These are phyloP conservation scores for Caenorhabditis sp. DNA, from an alignment of 2,888 invertebrate genomes.

Conservation along the genomic window DNA sequence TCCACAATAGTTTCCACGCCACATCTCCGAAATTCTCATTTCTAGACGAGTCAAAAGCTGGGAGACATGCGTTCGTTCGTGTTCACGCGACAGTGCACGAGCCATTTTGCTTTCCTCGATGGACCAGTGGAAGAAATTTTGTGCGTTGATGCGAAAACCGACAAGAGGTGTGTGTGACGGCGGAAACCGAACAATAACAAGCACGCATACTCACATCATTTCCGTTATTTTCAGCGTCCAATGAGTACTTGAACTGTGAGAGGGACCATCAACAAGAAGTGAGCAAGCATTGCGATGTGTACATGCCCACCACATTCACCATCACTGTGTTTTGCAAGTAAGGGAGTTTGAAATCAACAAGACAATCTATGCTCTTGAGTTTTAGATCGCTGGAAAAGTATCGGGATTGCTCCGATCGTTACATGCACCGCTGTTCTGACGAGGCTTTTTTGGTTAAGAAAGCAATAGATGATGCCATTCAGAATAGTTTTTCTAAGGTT, in stretches of 20 bases:
- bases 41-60: conserved; percentile 62
- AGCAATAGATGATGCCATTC: conserved; percentile 56
- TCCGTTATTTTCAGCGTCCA: conserved; percentile 47
- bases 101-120: conserved; percentile 63
- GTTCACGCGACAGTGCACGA: conserved; percentile 59
- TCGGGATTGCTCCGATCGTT: conserved; percentile 51
- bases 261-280: conserved; percentile 64
- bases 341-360: background rate
- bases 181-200: background rate
- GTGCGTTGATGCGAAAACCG: conserved; percentile 66
- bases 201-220: conserved; percentile 2
- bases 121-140: conserved; percentile 69
- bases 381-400: conserved; percentile 61
- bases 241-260: conserved; percentile 67
- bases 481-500: conserved; percentile 58
- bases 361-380: background rate
- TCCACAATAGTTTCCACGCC: background rate
- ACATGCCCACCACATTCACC: conserved; percentile 55
- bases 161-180: conserved; percentile 57
- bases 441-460: conserved; percentile 57
- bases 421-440: conserved; percentile 59
- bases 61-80: conserved; percentile 63
- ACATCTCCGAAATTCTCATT: background rate
- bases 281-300: conserved; percentile 47
- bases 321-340: conserved; percentile 67